These are phyloP conservation scores for Leptarthrus brevirostris DNA, from an alignment of 2,888 invertebrate species.

Conservation along the genomic window DNA sequence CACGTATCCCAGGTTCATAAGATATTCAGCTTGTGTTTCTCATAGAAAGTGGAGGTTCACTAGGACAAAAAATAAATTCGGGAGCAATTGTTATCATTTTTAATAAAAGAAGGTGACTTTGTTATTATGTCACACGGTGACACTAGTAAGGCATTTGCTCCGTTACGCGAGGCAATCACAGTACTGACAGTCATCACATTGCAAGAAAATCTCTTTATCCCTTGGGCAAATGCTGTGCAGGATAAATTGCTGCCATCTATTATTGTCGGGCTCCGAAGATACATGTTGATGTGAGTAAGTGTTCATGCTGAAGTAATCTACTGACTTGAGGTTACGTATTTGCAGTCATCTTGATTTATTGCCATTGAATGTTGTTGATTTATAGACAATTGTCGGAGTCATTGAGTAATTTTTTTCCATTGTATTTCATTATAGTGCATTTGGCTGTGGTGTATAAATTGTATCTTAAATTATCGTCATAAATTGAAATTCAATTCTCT, in stretches of 20 bases:
- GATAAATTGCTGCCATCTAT: background rate
- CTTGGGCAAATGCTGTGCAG: background rate
- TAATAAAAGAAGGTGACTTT: background rate
- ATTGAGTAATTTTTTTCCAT: no score
- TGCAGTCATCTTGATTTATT: no score
- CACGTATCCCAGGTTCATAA: background rate
- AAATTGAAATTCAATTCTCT: no score
- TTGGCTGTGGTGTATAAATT: no score
- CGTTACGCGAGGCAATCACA: background rate
- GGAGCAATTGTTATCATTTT: background rate
- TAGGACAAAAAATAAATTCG: background rate
- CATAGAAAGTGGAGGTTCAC: background rate
- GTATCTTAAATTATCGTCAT: no score
- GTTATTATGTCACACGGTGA: background rate
- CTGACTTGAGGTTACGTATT: no score
- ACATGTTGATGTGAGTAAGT: no score
- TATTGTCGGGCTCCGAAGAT: background rate
- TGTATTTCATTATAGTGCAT: no score
- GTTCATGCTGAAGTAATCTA: no score
- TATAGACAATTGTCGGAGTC: no score
- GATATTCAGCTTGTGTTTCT: background rate
- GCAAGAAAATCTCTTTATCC: background rate
- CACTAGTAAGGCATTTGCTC: background rate
- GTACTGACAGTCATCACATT: background rate
- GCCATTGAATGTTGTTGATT: no score